Evolutionary conservation across 2,888 invertebrate species (phyloP), one percentile per base, ranked within the genome.

Genomic region (Hemithea aestivaria): DNA sequence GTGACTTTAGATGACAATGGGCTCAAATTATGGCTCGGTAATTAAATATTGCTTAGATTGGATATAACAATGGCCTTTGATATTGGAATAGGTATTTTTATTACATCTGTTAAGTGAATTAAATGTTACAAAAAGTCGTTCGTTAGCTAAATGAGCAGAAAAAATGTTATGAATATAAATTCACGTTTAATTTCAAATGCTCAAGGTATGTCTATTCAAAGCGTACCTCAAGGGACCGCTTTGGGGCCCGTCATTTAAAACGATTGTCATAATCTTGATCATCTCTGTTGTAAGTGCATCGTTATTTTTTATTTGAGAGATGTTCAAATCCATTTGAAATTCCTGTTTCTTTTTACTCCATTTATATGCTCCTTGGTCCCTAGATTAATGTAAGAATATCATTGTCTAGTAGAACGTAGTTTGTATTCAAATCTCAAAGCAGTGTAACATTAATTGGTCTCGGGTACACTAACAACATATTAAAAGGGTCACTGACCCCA

Each of bases 401-500:
- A 51, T 48, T 51, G 45, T 51, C 52, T 48, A 37, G 29, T 35
- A 23, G 16, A 29, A n/a, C n/a, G 20, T 58, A 57, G 53, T 79
- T 72, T 63, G 70, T 76, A 76, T 78, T 76, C 72, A 66, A 58
- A 70, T 60, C 65, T 65, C 56, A 64, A 53, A 59, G 53, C 46
- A 35, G 45, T 60, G 62, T 58, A 62, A 58, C 67, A 74, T 78
- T 83, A 81, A 82, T 82, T 83, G 76, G 66, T 67, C 62, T 56
- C 58, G 56, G 64, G 58, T 58, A 69, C 64, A 62, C 62, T 51
- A 55, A 60, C 53, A 63, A 70, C 76, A 77, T 74, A 75, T 66
- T 74, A 74, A 81, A 68, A 73, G 68, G 81, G 67, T 71, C 77
- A 72, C 67, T 72, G 80, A 79, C 75, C 81, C 55, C 50, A 34